phyloP scores from a whole-genome alignment of 2,888 invertebrate species.

The Sinodicranocentrus sp. region DNA sequence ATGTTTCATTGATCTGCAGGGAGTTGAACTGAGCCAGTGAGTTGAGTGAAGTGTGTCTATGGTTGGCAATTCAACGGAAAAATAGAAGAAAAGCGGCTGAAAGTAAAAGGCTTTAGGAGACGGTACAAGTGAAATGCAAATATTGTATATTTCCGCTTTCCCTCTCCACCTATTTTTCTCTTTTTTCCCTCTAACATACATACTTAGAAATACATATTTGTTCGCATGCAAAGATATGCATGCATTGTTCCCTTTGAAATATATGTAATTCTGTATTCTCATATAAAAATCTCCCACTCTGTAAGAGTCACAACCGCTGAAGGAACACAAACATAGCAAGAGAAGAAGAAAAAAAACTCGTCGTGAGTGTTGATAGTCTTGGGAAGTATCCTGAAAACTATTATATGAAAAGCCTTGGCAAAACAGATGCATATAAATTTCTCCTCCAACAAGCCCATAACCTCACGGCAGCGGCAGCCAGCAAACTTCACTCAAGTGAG shows the following conservation, averaged over 20 bases:
- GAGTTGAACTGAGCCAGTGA: slow-evolving; percentile 40
- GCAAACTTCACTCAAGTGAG: too few relatives aligned
- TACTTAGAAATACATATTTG: neutral
- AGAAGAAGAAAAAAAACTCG: slow-evolving; percentile 22
- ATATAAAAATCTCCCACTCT: neutral
- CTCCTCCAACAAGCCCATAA: slow-evolving; percentile 1
- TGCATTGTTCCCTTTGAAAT: slow-evolving; percentile 9
- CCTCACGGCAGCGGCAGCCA: slow-evolving; percentile 14
- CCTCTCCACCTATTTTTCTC: neutral
- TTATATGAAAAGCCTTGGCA: slow-evolving; percentile 46
- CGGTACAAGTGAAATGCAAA: slow-evolving; percentile 52
- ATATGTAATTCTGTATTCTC: neutral
- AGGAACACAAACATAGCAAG: slow-evolving; percentile 1
- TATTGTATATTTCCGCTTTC: slow-evolving; percentile 32
- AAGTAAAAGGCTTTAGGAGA: slow-evolving; percentile 20
- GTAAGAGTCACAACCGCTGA: slow-evolving; percentile 16
- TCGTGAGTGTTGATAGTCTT: slow-evolving; percentile 37
- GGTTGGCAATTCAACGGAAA: slow-evolving; percentile 30
- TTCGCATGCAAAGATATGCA: neutral
- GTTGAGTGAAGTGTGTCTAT: slow-evolving; percentile 57
- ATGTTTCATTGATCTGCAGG: slow-evolving; percentile 63
- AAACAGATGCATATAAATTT: slow-evolving; percentile 56
- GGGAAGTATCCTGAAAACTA: slow-evolving; percentile 40
- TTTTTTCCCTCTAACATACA: slow-evolving; percentile 8
- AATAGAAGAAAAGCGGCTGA: neutral